Percentiles rank a stretch among this genome's conserved stretches.
These are phyloP conservation scores for Dendropsophus ebraccatus DNA, from an alignment of 2,113 vertebrate species.

Conservation along the genomic window DNA sequence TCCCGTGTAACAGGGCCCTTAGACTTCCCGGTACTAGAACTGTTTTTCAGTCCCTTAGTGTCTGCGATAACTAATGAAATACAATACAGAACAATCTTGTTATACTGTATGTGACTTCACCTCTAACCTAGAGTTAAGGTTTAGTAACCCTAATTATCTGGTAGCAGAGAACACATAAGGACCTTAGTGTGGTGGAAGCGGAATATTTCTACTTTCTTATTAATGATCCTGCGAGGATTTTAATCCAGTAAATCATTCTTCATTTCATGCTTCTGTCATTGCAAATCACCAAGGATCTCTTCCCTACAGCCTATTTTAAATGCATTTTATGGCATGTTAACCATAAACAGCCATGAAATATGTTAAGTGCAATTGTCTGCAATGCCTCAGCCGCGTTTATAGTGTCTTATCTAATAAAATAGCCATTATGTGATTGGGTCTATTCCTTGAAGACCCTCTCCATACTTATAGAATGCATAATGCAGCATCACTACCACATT, in stretches of 20 bases:
- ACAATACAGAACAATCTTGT: too few relatives aligned
- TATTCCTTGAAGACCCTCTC: conserved; percentile 8
- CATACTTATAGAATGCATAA: conserved; percentile 11
- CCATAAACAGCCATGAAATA: conserved; percentile 32
- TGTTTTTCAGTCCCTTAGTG: too few relatives aligned
- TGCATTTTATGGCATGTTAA: conserved; percentile 40
- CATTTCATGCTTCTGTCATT: conserved; percentile 33
- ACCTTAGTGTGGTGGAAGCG: neutral
- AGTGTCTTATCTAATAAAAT: conserved; percentile 20
- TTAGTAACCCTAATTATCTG: too few relatives aligned
- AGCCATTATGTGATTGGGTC: conserved; percentile 17
- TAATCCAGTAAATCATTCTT: conserved; percentile 35
- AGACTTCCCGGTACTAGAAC: too few relatives aligned
- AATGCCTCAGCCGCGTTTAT: neutral
- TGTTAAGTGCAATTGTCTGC: conserved; percentile 40
- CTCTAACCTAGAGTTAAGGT: neutral
- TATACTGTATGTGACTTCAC: neutral
- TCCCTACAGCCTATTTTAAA: conserved; percentile 22
- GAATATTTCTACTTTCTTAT: neutral
- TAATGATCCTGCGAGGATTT: conserved; percentile 4
- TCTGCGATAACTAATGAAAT: too few relatives aligned
- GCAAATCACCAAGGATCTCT: conserved; percentile 21
- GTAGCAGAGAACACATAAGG: neutral
- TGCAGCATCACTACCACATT: neutral
- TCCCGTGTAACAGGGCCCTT: too few relatives aligned